These are phyloP conservation scores for Listronotus oregonensis DNA, from an alignment of 1,140 invertebrate species.

Conservation along the genomic window DNA sequence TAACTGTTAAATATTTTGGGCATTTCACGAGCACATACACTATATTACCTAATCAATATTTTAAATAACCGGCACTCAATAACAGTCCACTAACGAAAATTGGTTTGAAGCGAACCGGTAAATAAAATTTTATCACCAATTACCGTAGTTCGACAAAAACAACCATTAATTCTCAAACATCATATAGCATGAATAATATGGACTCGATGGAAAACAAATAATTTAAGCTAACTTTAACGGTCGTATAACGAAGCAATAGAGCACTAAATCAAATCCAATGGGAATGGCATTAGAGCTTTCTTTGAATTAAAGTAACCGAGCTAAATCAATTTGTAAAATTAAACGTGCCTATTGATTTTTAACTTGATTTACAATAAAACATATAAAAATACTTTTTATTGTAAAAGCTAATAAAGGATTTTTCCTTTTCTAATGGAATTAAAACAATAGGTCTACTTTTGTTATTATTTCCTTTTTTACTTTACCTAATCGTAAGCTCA, in stretches of 20 bases:
- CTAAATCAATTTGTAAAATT: constrained; percentile 2
- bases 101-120: constrained; percentile 18
- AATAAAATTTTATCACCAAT: constrained; percentile 32
- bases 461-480: no score
- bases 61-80: background rate
- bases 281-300: background rate
- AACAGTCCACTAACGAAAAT: constrained; percentile 11
- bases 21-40: no score
- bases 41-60: constrained; percentile 15
- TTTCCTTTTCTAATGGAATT: no score
- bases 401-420: no score
- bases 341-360: background rate
- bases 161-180: constrained; percentile 21
- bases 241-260: constrained; percentile 20
- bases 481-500: no score
- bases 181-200: constrained; percentile 26
- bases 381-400: no score
- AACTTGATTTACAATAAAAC: background rate
- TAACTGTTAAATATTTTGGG: no score
- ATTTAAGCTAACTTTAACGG: constrained; percentile 27
- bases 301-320: background rate
- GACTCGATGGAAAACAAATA: constrained; percentile 29
- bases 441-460: no score
- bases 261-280: constrained; percentile 21
- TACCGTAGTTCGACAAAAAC: constrained; percentile 29